Evolutionary conservation across 2,113 vertebrate genomes (phyloP).

Genomic region (Hiodon tergisus): DNA sequence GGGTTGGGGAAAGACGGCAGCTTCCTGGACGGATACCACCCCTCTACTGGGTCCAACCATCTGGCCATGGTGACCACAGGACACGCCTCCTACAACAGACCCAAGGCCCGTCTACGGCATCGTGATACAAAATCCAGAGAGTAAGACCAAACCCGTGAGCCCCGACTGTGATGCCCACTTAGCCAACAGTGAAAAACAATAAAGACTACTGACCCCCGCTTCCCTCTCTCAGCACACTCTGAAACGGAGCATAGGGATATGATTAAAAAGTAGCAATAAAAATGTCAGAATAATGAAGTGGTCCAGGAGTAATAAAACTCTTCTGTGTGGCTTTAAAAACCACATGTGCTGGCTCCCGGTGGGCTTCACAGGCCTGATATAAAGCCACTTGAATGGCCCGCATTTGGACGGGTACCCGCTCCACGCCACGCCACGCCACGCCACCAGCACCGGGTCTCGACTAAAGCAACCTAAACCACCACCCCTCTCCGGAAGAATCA

Average conservation of each 20-base stretch:
- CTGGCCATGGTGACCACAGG: not conserved
- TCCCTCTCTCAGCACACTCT: not conserved
- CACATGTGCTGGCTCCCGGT: not conserved
- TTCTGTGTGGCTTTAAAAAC: not conserved
- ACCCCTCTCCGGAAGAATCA: too few relatives aligned
- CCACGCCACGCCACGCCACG: not conserved
- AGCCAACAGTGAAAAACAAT: not conserved
- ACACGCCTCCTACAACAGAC: not conserved
- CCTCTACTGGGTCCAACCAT: not conserved
- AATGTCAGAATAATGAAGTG: conserved; percentile 3
- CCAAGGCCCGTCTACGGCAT: too few relatives aligned
- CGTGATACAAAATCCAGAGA: too few relatives aligned
- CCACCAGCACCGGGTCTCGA: not conserved
- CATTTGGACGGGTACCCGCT: not conserved
- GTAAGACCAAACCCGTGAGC: too few relatives aligned
- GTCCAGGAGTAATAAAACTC: not conserved
- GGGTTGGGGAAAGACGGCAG: too few relatives aligned
- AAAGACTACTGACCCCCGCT: not conserved
- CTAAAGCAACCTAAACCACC: too few relatives aligned
- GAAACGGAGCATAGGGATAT: conserved; percentile 6
- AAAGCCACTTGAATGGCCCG: too few relatives aligned
- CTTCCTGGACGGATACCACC: not conserved
- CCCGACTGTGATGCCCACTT: not conserved
- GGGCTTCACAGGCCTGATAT: not conserved
- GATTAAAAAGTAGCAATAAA: conserved; percentile 13